Conservation (phyloP, 2,888 invertebrate genomes). For the Drosophila cognata region DNA sequence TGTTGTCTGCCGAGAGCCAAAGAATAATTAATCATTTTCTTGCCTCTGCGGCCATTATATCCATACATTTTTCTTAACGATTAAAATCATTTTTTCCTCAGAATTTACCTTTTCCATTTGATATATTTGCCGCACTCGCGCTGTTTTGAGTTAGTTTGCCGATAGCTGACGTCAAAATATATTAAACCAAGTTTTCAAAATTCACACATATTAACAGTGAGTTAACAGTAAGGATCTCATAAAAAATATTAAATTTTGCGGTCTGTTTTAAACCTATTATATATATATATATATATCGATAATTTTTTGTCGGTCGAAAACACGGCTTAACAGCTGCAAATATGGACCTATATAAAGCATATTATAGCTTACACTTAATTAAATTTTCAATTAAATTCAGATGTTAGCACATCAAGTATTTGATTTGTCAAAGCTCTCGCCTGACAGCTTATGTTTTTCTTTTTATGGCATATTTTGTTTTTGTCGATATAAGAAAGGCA, state of each 20-base stretch:
- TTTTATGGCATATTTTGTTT: background rate
- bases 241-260: background rate
- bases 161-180: background rate
- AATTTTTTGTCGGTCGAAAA: background rate
- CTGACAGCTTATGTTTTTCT: background rate
- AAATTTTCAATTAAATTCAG: background rate
- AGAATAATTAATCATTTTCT: background rate
- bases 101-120: background rate
- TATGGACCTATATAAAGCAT: background rate
- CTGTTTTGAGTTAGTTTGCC: background rate
- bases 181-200: background rate
- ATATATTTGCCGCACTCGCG: background rate
- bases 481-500: background rate
- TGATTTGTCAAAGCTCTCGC: background rate
- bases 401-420: background rate
- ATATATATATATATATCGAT: background rate
- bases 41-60: background rate
- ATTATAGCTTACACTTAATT: background rate
- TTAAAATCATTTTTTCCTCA: background rate
- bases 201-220: background rate
- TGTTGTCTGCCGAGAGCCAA: background rate
- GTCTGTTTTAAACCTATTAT: background rate
- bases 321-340: background rate
- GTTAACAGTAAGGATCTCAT: background rate
- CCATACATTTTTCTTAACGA: background rate